These are phyloP conservation scores for Polyommatus icarus DNA, from an alignment of 2,888 invertebrate genomes.

Conservation along the genomic window DNA sequence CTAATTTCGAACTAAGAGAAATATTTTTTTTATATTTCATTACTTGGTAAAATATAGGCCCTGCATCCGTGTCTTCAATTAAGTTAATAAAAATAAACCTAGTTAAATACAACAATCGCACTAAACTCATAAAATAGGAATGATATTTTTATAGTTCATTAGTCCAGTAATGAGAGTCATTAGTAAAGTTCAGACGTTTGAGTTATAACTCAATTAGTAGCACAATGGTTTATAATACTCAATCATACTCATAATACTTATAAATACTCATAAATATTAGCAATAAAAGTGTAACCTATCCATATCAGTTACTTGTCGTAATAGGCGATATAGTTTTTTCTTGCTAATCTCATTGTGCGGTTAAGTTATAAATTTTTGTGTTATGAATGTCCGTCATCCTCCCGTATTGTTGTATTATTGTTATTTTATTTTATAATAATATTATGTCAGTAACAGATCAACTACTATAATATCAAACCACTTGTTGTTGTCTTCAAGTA, in stretches of 20 bases:
- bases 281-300: conserved; percentile 24
- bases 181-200: conserved; percentile 36
- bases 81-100: neutral
- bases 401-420: neutral
- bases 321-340: conserved; percentile 25
- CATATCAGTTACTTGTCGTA: conserved; percentile 18
- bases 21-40: neutral
- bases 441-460: neutral
- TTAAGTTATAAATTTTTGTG: conserved; percentile 15
- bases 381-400: conserved; percentile 1
- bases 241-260: neutral
- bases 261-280: conserved; percentile 6
- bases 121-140: conserved; percentile 30
- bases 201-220: conserved; percentile 40
- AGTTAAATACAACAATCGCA: neutral
- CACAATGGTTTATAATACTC: conserved; percentile 16
- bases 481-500: too few relatives aligned
- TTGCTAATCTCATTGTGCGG: conserved; percentile 23
- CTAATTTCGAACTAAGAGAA: too few relatives aligned
- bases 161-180: conserved; percentile 38
- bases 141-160: conserved; percentile 41
- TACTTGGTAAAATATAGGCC: neutral
- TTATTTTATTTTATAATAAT: neutral
- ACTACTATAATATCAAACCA: too few relatives aligned
- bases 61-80: neutral